Evolutionary conservation across 2,797 vertebrate genomes (phyloP).

Genomic region (Silurus lanzhouensis): DNA sequence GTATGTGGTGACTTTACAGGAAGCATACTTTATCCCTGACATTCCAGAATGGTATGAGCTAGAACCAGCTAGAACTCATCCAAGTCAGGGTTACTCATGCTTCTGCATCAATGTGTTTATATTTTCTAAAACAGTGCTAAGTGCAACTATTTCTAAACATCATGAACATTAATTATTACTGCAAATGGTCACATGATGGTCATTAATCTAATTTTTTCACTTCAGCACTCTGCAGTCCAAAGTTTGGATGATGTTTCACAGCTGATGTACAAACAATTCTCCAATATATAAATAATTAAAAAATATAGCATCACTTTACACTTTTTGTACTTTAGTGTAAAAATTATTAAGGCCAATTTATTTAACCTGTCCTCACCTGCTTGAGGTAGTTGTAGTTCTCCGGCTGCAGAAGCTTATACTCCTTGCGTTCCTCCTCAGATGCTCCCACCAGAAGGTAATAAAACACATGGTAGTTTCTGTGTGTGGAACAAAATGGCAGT

Average conservation of each 20-base stretch:
- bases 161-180: background rate
- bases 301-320: background rate
- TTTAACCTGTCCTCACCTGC: slow-evolving; percentile 69
- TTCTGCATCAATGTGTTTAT: too few relatives aligned
- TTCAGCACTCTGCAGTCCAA: background rate
- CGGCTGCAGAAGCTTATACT: slow-evolving; percentile 92
- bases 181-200: background rate
- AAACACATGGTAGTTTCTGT: slow-evolving; percentile 98
- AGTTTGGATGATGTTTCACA: background rate
- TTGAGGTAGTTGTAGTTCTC: slow-evolving; percentile 99
- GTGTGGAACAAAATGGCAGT: slow-evolving; percentile 20
- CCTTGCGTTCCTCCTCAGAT: slow-evolving; percentile 85
- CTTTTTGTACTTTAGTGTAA: too few relatives aligned
- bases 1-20: background rate
- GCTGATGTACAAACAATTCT: background rate
- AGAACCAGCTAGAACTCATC: background rate
- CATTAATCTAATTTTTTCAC: background rate
- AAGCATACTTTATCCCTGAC: background rate
- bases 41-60: background rate
- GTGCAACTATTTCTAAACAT: background rate
- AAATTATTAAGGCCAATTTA: background rate
- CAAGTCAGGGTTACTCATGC: background rate
- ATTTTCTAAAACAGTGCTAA: background rate
- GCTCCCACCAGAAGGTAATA: slow-evolving; percentile 95
- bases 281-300: background rate